Evolutionary conservation across 37 sponge, comb jelly and placozoan species (phyloP).

Genomic region (Haliclona indistincta): DNA sequence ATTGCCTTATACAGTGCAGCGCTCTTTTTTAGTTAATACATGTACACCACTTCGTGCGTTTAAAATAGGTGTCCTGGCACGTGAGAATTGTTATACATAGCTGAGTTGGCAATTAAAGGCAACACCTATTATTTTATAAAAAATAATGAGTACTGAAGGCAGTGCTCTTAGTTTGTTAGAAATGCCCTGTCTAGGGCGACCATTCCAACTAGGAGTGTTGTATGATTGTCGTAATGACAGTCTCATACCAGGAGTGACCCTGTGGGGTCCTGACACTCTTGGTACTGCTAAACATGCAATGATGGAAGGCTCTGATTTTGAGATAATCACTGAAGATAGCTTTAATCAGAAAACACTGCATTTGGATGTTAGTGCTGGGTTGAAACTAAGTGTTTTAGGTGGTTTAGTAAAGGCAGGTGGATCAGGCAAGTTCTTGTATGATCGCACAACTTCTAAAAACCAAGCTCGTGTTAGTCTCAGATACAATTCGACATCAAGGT

Average conservation of each 20-base stretch:
- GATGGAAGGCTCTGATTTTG: conserved; percentile 4
- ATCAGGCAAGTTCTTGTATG: conserved; percentile 32
- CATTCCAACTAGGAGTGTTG: conserved; percentile 49
- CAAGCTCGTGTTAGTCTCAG: conserved; percentile 45
- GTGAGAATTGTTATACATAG: no score
- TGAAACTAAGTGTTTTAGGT: conserved; percentile 36
- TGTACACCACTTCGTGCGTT: no score
- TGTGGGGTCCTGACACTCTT: conserved; percentile 20
- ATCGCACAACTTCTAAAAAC: conserved; percentile 27
- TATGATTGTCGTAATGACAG: conserved; percentile 48
- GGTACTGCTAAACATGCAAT: not conserved
- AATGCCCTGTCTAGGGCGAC: conserved; percentile 43
- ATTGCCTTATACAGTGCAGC: no score
- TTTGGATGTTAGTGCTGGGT: conserved; percentile 15
- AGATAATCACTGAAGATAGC: conserved; percentile 35
- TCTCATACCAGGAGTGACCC: conserved; percentile 29
- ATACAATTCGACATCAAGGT: conserved; percentile 18
- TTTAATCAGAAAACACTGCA: conserved; percentile 5
- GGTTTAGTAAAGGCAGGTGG: conserved; percentile 34
- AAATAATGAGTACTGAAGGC: no score
- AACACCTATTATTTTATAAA: no score
- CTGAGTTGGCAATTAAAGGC: no score
- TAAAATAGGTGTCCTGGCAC: no score
- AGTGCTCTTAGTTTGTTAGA: no score
- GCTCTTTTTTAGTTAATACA: no score